Conservation (phyloP, 2,113 vertebrate species). For the Ginglymostoma cirratum region DNA sequence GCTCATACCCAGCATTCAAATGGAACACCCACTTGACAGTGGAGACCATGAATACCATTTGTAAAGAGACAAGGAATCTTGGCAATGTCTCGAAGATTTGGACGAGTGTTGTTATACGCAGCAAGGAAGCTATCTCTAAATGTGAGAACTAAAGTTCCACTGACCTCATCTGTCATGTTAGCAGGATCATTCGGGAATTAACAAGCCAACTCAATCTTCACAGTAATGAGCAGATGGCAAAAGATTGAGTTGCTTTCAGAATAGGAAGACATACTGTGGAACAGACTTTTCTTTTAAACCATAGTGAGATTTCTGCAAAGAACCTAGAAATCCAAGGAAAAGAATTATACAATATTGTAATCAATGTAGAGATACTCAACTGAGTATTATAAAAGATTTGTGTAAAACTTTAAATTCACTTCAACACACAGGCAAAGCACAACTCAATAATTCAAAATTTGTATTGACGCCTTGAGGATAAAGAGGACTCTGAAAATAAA, state of each 20-base stretch:
- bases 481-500: background rate
- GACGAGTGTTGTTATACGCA: background rate
- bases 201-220: background rate
- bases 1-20: background rate
- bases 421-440: background rate
- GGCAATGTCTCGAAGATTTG: background rate
- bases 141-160: background rate
- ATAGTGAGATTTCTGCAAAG: background rate
- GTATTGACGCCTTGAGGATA: background rate
- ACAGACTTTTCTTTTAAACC: background rate
- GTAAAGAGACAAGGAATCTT: background rate
- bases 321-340: background rate
- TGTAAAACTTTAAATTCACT: background rate
- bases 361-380: background rate
- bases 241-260: conserved; percentile 1
- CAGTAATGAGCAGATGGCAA: conserved; percentile 25
- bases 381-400: background rate
- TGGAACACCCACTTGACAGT: background rate
- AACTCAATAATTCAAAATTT: background rate
- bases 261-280: background rate
- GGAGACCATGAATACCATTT: background rate
- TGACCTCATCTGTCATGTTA: conserved; percentile 2
- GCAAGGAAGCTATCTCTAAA: conserved; percentile 21
- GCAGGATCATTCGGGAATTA: background rate
- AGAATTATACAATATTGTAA: background rate